Evolutionary conservation across 2,888 invertebrate species (phyloP), one percentile per base, ranked within the genome.

Genomic region (Trissolcus brochymenae): DNA sequence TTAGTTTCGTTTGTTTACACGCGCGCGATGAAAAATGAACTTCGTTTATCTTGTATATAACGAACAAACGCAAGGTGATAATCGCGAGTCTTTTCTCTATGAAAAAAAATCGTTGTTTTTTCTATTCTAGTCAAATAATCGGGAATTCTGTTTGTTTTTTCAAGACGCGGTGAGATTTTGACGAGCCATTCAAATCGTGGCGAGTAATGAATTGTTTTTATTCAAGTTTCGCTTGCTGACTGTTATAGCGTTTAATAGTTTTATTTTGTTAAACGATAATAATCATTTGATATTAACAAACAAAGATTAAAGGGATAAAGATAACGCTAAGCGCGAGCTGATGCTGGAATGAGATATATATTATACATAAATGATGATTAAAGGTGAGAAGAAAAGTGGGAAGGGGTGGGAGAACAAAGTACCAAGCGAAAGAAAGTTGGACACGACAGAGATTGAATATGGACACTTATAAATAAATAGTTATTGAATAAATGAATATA

Each of bases 241-340:
- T 88, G 87, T 88, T 88, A 86, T 88, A 87, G 84, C 82, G 79
- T 85, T 83, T 84, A 79, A 86, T 87, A 87, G 84, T 86, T 87
- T 86, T 87, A 86, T 87, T 87, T 86, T 86, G 84, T 87, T 86
- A 83, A 84, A 17, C 54, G 65, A 78, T 75, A 59, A 41, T 19
- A 19, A 71, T 71, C 41, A 72, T 72, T 72, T 81, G 76, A 79
- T 74, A 76, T 66, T 78, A 80, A 83, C 79, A 75, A 79, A 43
- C 25, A 50, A 54, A 25, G 50, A 57, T 41, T 56, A 65, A 9
- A 57, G 41, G 29, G 4, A 55, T 35, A 29, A 57, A 67, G 64
- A 76, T 67, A 61, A 80, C 57, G 72, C 71, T 73, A 55, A 68
- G 67, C 43, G 71, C 50, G 64, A 68, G 74, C 70, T 70, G 70